These are phyloP conservation scores for Henricia sp. DNA, from an alignment of 53 echinoderm and acorn worm species.

Conservation along the genomic window DNA sequence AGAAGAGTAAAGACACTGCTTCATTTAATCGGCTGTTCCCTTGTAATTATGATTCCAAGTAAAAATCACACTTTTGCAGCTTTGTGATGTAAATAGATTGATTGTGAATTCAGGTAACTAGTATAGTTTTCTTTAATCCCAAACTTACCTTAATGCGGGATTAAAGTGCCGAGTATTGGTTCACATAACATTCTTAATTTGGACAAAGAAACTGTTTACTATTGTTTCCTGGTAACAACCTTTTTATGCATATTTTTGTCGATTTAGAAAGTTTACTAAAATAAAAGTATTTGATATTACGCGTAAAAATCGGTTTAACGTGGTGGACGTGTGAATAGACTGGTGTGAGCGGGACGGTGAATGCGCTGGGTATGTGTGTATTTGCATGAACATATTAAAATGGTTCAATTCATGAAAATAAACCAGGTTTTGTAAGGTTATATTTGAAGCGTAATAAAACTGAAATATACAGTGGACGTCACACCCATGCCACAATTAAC, in stretches of 20 bases:
- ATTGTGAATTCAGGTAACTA: too few species aligned
- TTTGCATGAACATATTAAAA: not conserved
- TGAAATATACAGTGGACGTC: constrained; percentile 42
- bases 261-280: constrained; percentile 60
- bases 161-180: too few species aligned
- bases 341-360: too few species aligned
- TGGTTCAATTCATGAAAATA: constrained; percentile 27
- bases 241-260: constrained; percentile 68
- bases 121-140: too few species aligned
- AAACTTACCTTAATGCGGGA: too few species aligned
- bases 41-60: too few species aligned
- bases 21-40: too few species aligned
- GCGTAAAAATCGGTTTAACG: not conserved
- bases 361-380: constrained; percentile 5
- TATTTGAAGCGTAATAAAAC: constrained; percentile 64
- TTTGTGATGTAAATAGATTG: too few species aligned
- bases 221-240: constrained; percentile 50
- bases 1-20: too few species aligned
- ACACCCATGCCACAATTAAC: constrained; percentile 55
- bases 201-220: constrained; percentile 24
- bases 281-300: constrained; percentile 64
- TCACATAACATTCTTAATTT: too few species aligned
- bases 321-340: not conserved
- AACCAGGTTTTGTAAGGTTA: constrained; percentile 58
- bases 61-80: too few species aligned